Base-by-base conservation (phyloP, 1,140 invertebrate species). In the Lucilia sericata region DNA sequence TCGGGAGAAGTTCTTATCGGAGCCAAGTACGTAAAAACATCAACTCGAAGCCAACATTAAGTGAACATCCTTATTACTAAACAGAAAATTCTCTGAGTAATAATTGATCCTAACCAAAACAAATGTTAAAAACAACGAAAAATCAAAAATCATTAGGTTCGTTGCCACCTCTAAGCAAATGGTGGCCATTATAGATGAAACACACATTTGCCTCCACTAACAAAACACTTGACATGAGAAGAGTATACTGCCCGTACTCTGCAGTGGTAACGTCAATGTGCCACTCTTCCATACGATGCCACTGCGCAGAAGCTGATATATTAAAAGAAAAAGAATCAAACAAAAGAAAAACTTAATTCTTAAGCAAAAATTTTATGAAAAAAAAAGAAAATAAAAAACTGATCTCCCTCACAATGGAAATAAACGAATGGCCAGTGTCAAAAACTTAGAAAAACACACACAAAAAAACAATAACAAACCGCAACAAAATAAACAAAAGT, bases 381-480 rank as follows among this genome's bases (percentile, higher is more conserved):
- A 60, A 17, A 17, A 60, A 17, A 14, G 5, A 60, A 60, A 60
- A 60, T 7, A 5, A 70, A 80, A 21, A 49, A 80, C 76, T 80
- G 76, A 80, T 80, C 76, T 80, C 76, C 76, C 76, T 80, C 76
- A 80, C 36, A 51, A 49, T 80, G 81, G 10, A 30, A 10, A 55
- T 51, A 1, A 17, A 34, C 86, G 25, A 30, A 30, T 30, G 86
- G 86, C 49, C 88, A 89, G 88, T 89, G 88, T 89, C 88, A 89
- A 89, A 87, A 87, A 87, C 88, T 88, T 86, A 86, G 82, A 78
- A 84, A 86, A 85, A 78, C 10, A 36, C 74, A 36, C 75, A 17
- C n/a, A n/a, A n/a, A 21, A 80, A 49, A 47, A 12, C 42, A 19
- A 25, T 42, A 42, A 19, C 34, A 42, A 14, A 42, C 13, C 0